These are phyloP conservation scores for Andricus quercusramuli DNA, from an alignment of 2,888 invertebrate species.

Conservation along the genomic window DNA sequence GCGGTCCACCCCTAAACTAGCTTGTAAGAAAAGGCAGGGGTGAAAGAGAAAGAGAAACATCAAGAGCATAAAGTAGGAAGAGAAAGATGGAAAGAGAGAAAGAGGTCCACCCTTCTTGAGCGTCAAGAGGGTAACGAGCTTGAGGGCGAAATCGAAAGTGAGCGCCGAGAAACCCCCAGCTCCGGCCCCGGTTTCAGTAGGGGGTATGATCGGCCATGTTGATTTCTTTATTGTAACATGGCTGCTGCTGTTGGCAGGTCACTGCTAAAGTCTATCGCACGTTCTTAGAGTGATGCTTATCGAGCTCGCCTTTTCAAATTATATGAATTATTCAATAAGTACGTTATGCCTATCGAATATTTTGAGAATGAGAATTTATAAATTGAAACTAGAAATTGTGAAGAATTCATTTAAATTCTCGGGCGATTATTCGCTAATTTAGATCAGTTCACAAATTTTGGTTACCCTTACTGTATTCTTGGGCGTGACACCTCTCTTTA, in stretches of 20 bases:
- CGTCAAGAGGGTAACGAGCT: conserved; percentile 75
- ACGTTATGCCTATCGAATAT: neutral
- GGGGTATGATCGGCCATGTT: conserved; percentile 75
- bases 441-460: too few species aligned
- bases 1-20: conserved; percentile 75
- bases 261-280: conserved; percentile 67
- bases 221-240: conserved; percentile 77
- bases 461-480: too few species aligned
- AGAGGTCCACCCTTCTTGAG: conserved; percentile 62
- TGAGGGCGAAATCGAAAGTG: conserved; percentile 77
- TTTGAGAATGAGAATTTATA: too few species aligned
- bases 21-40: conserved; percentile 69
- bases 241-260: conserved; percentile 77
- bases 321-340: conserved; percentile 67
- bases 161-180: conserved; percentile 60
- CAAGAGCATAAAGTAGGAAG: conserved; percentile 14
- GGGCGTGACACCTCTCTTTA: too few species aligned
- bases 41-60: conserved; percentile 52
- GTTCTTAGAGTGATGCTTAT: conserved; percentile 64
- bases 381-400: too few species aligned
- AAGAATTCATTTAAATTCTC: too few species aligned
- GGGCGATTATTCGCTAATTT: too few species aligned
- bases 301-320: conserved; percentile 61
- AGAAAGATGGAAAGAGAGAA: conserved; percentile 38
- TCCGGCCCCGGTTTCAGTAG: conserved; percentile 49